A percentile compares a stretch with the other conserved stretches of the same genome.
phyloP scores from a whole-genome alignment of 2,113 vertebrate species.

The Aspiorhynchus laticeps region DNA sequence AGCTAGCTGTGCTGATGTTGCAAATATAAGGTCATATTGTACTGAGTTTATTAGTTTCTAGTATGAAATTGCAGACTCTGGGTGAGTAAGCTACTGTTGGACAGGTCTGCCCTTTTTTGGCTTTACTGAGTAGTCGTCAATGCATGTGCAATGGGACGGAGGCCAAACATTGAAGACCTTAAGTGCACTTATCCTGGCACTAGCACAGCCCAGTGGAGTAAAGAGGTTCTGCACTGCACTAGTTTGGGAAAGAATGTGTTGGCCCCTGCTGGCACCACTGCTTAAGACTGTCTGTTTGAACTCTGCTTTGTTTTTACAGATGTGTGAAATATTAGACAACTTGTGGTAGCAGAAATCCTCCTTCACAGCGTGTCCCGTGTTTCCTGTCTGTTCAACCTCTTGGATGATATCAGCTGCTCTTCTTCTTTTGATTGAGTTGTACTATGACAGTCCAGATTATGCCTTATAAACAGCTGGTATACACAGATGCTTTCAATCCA shows the following conservation, averaged over 20 bases:
- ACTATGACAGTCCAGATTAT: neutral
- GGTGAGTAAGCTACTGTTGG: slow-evolving; percentile 41
- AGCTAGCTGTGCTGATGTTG: neutral
- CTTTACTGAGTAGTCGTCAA: slow-evolving; percentile 32
- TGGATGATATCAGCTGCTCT: neutral
- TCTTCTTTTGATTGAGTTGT: slow-evolving; percentile 2
- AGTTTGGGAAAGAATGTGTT: slow-evolving; percentile 63
- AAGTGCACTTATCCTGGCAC: slow-evolving; percentile 28
- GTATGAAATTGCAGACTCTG: neutral
- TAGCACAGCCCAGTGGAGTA: slow-evolving; percentile 6
- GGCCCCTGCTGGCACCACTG: slow-evolving; percentile 57
- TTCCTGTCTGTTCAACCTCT: slow-evolving; percentile 17
- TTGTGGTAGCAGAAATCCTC: slow-evolving; percentile 50
- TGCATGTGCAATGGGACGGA: slow-evolving; percentile 18
- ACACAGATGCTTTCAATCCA: neutral
- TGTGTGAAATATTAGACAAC: slow-evolving; percentile 71
- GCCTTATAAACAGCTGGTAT: neutral
- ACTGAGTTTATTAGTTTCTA: neutral
- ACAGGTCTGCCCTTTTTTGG: slow-evolving; percentile 47
- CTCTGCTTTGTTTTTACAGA: slow-evolving; percentile 78
- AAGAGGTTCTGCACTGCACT: neutral
- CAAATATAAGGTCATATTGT: neutral
- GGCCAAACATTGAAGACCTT: slow-evolving; percentile 10
- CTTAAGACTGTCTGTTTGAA: slow-evolving; percentile 71
- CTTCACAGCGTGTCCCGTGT: neutral